Base-by-base conservation (phyloP, 2,888 invertebrate genomes). In the Heteropelma amictum region DNA sequence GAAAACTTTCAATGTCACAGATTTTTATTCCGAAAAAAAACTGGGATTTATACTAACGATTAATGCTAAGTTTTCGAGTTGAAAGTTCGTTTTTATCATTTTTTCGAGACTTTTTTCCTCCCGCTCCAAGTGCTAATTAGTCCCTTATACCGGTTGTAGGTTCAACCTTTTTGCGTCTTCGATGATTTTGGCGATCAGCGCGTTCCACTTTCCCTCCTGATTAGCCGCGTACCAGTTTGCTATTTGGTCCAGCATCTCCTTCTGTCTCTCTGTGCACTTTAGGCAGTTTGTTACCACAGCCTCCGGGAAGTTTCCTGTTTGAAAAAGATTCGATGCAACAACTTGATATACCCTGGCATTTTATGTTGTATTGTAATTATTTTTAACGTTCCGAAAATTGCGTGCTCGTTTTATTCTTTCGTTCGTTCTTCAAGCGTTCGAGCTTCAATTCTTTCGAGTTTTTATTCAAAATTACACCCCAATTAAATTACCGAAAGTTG, bases 231-330 rank as follows among this genome's bases (percentile, higher is more conserved):
- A 86, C 84, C 85, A 86, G 7, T 76, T 51, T 10, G 83, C 81
- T 3, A 85, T 63, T 30, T 79, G 79, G 7, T 80, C 81, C 38
- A 85, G 80, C 54, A 82, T 82, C 0, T 72, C 17, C 26, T 82
- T 76, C 60, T 85, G 86, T 33, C 79, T 85, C 0, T 79, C 79
- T 0, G 87, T 85, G 58, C 87, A 87, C 28, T 77, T 85, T 38
- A 45, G 74, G 67, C 86, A 87, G 3, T 80, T 81, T 1, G 85
- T 86, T 5, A 83, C 81, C 3, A 86, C 45, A 3, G 80, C 81
- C 61, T 87, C 86, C 4, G 86, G 81, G 7, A 84, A 80, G 12
- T 74, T 72, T 0, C 79, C 85, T 85, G 63, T 42, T n/a, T 53
- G 21, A 12, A 53, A 21, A 38, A 35, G 10, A 33, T 47, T 2